Conservation (phyloP, 2,113 vertebrate species). For the Grammomys surdaster region DNA sequence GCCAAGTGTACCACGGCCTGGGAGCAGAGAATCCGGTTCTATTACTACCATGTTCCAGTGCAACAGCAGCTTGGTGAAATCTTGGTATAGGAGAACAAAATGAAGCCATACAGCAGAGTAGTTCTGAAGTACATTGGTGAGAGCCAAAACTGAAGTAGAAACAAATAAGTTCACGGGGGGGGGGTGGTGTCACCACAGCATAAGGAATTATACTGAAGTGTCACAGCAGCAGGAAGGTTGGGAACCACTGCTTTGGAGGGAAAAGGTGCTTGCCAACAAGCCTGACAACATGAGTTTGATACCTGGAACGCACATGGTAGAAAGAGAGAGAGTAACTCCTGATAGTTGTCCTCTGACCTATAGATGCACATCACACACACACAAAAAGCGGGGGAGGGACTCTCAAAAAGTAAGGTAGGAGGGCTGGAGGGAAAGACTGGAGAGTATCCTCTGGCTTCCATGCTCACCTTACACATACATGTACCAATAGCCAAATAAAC, state of each 20-base stretch:
- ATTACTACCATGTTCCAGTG: not conserved
- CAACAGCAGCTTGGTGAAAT: not conserved
- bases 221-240: not conserved
- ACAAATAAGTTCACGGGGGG: not conserved
- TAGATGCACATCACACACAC: not conserved
- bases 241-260: not conserved
- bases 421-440: not conserved
- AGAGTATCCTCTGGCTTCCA: too few relatives aligned
- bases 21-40: not conserved
- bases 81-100: not conserved
- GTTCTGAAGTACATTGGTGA: not conserved
- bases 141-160: not conserved
- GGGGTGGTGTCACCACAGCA: not conserved
- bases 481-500: not conserved
- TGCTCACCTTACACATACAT: not conserved
- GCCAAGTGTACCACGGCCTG: not conserved
- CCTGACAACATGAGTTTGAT: not conserved
- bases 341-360: not conserved
- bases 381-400: too few relatives aligned
- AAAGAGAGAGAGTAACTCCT: not conserved
- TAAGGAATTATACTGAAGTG: not conserved
- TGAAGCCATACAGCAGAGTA: not conserved
- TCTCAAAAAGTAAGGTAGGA: not conserved
- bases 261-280: not conserved
- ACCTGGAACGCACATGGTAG: not conserved